Conservation (phyloP, 2,888 invertebrate species). For the Stenodera caucasica region DNA sequence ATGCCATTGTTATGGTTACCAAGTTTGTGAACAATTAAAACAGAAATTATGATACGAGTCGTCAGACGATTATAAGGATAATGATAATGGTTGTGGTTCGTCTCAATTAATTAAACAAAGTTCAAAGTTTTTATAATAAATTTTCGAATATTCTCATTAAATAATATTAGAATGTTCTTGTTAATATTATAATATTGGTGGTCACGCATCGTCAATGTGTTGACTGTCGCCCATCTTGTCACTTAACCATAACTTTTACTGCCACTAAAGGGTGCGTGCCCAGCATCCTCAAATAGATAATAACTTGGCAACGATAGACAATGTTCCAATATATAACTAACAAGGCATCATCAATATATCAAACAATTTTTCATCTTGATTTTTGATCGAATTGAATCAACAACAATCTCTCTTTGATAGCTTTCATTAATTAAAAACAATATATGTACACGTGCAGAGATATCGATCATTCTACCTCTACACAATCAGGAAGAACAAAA, state of each 20-base stretch:
- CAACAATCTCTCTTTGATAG: not conserved
- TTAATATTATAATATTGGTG: conserved; percentile 22
- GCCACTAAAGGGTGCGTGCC: conserved; percentile 42
- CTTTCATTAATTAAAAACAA: not conserved
- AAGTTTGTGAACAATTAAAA: conserved; percentile 27
- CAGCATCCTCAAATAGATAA: conserved; percentile 46
- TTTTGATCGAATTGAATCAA: not conserved
- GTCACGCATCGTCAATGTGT: conserved; percentile 45
- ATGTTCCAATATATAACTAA: conserved; percentile 17
- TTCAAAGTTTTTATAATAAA: not conserved
- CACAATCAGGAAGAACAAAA: too few species aligned
- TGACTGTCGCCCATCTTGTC: conserved; percentile 45
- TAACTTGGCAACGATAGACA: conserved; percentile 36
- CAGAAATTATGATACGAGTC: conserved; percentile 24
- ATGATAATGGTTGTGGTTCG: not conserved
- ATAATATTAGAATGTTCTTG: not conserved
- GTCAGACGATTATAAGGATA: conserved; percentile 14
- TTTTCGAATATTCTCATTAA: not conserved
- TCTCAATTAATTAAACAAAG: not conserved
- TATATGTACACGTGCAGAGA: not conserved
- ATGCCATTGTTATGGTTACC: conserved; percentile 27
- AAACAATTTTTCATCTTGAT: not conserved
- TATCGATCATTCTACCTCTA: not conserved
- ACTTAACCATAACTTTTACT: conserved; percentile 48
- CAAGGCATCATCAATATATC: not conserved